These are phyloP conservation scores for Acridotheres tristis DNA, from an alignment of 2,797 vertebrate genomes.

Conservation along the genomic window DNA sequence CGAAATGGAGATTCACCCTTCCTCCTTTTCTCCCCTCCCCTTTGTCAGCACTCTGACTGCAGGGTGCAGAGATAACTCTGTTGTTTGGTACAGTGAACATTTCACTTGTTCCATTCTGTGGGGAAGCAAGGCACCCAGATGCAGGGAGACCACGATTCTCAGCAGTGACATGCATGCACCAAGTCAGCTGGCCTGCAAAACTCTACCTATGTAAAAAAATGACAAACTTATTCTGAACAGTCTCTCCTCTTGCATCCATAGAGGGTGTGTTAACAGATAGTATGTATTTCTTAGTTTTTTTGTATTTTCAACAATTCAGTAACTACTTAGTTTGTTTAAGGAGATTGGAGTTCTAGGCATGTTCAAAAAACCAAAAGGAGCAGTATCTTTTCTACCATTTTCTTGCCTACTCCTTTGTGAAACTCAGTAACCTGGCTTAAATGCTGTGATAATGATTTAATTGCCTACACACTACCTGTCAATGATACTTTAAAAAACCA, in stretches of 20 bases:
- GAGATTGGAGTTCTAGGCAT: not conserved
- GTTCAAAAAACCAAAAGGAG: not conserved
- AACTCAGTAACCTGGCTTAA: not conserved
- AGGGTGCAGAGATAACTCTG: not conserved
- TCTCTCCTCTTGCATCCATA: not conserved
- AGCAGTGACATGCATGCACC: not conserved
- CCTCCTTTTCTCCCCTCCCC: not conserved
- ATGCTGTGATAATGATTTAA: not conserved
- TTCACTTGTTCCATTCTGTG: not conserved
- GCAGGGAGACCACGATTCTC: not conserved
- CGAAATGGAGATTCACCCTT: not conserved
- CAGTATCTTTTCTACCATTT: not conserved
- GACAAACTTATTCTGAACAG: accelerated
- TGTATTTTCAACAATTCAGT: not conserved
- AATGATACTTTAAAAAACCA: not conserved
- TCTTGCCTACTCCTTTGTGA: not conserved
- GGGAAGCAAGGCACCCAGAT: not conserved
- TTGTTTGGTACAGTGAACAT: not conserved
- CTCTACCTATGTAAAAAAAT: not conserved
- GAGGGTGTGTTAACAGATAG: not conserved
- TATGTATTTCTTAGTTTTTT: not conserved
- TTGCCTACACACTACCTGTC: not conserved
- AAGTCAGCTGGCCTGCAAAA: not conserved
- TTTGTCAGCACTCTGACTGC: not conserved
- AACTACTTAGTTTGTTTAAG: not conserved